Percentiles rank a stretch among this genome's conserved stretches.
These are phyloP conservation scores for Ranitomeya variabilis DNA, from an alignment of 2,113 vertebrate species.

Conservation along the genomic window DNA sequence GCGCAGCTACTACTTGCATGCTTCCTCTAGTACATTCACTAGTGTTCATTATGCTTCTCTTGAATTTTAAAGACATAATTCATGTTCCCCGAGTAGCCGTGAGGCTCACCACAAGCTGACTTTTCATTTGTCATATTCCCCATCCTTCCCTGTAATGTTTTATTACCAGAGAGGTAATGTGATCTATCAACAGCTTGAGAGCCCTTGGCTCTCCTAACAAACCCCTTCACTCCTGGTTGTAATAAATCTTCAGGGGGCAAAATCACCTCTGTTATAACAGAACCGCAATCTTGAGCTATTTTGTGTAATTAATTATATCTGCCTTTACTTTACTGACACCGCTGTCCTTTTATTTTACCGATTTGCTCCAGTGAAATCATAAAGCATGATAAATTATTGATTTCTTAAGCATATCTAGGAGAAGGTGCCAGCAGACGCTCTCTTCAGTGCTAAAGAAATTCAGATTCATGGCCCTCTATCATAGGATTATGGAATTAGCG, in stretches of 20 bases:
- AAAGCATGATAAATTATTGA: constrained; percentile 31
- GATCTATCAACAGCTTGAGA: constrained; percentile 53
- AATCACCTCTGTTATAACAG: background rate
- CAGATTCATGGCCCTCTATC: background rate
- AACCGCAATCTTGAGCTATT: background rate
- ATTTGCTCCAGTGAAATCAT: background rate
- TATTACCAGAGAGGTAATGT: constrained; percentile 53
- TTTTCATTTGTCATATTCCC: constrained; percentile 51
- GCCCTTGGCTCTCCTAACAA: constrained; percentile 39
- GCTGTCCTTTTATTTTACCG: constrained; percentile 15
- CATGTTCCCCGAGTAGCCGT: constrained; percentile 49
- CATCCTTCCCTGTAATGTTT: constrained; percentile 53
- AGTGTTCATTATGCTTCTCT: constrained; percentile 36
- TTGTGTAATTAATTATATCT: constrained; percentile 32
- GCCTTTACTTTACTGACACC: constrained; percentile 14
- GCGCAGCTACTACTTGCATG: background rate
- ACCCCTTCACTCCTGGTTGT: constrained; percentile 32
- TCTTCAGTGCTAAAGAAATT: background rate
- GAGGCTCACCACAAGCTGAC: constrained; percentile 47
- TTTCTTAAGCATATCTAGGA: background rate
- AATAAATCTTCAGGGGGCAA: constrained; percentile 32
- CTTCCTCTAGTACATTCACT: constrained; percentile 2
- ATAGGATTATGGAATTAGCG: background rate
- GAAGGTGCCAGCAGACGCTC: background rate
- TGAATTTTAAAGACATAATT: constrained; percentile 50